phyloP scores from a whole-genome alignment of 2,113 vertebrate genomes.

The Turnix velox region DNA sequence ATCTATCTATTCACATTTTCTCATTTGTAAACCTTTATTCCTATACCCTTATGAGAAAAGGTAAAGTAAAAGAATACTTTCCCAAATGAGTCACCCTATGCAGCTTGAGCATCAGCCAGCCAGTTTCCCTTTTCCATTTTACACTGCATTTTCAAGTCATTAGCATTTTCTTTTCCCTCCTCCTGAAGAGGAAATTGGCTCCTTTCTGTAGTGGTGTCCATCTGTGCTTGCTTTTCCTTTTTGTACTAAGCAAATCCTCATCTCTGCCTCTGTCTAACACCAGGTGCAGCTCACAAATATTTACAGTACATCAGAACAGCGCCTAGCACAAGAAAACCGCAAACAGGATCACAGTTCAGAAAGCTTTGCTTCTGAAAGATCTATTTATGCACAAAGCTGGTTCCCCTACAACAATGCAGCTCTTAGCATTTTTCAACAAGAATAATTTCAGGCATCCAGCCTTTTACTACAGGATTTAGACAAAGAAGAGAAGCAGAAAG shows the following conservation, averaged over 20 bases:
- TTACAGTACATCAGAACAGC: neutral
- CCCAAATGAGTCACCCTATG: neutral
- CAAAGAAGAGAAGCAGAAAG: conserved; percentile 3
- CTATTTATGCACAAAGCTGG: neutral
- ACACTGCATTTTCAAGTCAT: neutral
- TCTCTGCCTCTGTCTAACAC: neutral
- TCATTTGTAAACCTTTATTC: neutral
- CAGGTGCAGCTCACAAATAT: neutral
- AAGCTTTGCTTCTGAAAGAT: neutral
- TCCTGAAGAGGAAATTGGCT: neutral
- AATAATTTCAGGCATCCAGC: neutral
- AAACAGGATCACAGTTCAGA: neutral
- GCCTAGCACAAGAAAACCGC: neutral
- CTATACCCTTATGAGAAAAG: neutral
- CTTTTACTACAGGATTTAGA: neutral
- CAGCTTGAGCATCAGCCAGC: neutral
- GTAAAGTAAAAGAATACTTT: neutral
- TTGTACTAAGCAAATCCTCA: neutral
- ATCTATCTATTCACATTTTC: neutral
- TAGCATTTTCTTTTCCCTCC: neutral
- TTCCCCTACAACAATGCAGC: neutral
- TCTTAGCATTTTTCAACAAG: neutral
- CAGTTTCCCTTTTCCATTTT: neutral
- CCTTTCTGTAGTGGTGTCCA: neutral
- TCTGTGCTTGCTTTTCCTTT: neutral